phyloP scores from a whole-genome alignment of 1,140 invertebrate genomes.

The Tenebrio molitor region DNA sequence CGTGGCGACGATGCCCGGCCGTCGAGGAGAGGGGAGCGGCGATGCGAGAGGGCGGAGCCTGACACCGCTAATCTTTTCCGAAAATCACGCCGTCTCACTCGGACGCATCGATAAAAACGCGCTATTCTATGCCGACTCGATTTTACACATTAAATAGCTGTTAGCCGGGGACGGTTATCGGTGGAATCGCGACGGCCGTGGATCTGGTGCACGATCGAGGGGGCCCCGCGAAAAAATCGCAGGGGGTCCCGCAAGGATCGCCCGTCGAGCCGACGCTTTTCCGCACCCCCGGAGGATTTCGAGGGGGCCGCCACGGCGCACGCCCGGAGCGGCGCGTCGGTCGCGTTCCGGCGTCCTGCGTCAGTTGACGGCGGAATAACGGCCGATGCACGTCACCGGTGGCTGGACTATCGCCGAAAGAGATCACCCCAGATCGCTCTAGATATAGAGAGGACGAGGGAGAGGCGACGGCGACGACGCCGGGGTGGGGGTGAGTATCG shows the following conservation, averaged over 20 bases:
- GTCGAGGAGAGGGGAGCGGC: slow-evolving; percentile 11
- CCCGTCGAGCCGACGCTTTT: not conserved
- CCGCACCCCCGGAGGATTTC: not conserved
- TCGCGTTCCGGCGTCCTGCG: not conserved
- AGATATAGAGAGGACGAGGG: no score
- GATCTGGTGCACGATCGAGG: not conserved
- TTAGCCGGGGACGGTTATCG: slow-evolving; percentile 42
- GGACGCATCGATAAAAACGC: slow-evolving; percentile 4
- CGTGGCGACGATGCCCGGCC: slow-evolving; percentile 18
- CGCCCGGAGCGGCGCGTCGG: slow-evolving; percentile 8
- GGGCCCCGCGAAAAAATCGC: not conserved
- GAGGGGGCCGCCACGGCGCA: not conserved
- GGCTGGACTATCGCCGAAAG: no score
- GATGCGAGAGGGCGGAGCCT: slow-evolving; percentile 36
- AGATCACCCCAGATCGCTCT: no score
- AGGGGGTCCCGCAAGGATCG: not conserved
- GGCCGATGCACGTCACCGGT: no score
- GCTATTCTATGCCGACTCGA: slow-evolving; percentile 41
- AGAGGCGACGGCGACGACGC: no score
- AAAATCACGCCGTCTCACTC: slow-evolving; percentile 33
- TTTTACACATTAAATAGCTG: slow-evolving; percentile 53
- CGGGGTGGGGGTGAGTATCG: slow-evolving; percentile 31
- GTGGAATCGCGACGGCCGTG: slow-evolving; percentile 31
- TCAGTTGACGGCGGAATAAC: no score
- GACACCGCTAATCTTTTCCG: slow-evolving; percentile 10